Evolutionary conservation across 2,797 vertebrate genomes (phyloP), one percentile per base, ranked within the genome.

Genomic region (Cuculus canorus): DNA sequence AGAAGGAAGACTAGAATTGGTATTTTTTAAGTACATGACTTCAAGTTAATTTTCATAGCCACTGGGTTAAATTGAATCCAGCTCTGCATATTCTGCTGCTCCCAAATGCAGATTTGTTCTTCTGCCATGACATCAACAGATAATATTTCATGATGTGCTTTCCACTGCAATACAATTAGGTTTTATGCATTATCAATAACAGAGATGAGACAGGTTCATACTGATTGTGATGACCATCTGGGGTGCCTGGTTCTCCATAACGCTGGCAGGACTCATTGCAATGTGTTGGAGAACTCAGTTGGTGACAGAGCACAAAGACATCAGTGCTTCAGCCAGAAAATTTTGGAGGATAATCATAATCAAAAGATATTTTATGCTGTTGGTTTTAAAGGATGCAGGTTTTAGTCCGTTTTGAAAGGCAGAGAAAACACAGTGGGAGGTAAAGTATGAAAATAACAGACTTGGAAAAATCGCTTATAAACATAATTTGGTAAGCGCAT

Each of bases 221-320:
- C 45, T 1, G 2, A 23, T 27, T 53, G 32, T 23, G 50, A 13
- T 41, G 56, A 6, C 25, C 39, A 37, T 33, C 60, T 45, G 21
- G 21, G 19, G 22, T 23, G 9, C 6, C 63, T n/a, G 39, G 4
- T 30, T 84, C 37, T 70, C 17, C 11, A 1, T 33, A 25, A 11
- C 1, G 3, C 33, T 3, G 1, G 25, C 50, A 52, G 28, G 19
- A 63, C 19, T 41, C 21, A 10, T 13, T 5, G 5, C 16, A 54
- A 8, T 0, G 0, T 13, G 35, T 9, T 23, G 35, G 60, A 68
- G n/a, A 72, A 41, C 19, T 72, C 41, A 3, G 37, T 7, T 22
- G 9, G 22, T 17, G 32, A 33, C 0, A 4, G 50, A 39, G n/a
- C 65, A 81, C 45, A 32, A 22, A 13, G 8, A 10, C 1, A 0